Conservation (phyloP, 1,140 invertebrate species). For the roundworm (Caenorhabditis elegans) region WBcel235 BX284606.5:2243001-2243500, state of each 20-base stretch:
- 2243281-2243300: not conserved
- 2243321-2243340: too few species aligned
- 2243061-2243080: not conserved
- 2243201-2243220: too few species aligned
- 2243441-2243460: not conserved
- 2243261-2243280: too few species aligned
- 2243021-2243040: not conserved
- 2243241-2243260: too few species aligned
- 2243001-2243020: not conserved
- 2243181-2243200: too few species aligned
- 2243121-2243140: not conserved
- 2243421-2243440: not conserved
- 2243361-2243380: not conserved
- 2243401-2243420: not conserved
- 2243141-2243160: too few species aligned
- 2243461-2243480: constrained; percentile 21
- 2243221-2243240: too few species aligned
- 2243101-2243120: not conserved
- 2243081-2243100: not conserved
- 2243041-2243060: not conserved
- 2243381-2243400: not conserved
- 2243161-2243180: too few species aligned
- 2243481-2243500: not conserved
- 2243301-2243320: not conserved
- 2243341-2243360: too few species aligned